phyloP scores from a whole-genome alignment of 2,797 vertebrate genomes.

The Sebastiscus albofasciatus region DNA sequence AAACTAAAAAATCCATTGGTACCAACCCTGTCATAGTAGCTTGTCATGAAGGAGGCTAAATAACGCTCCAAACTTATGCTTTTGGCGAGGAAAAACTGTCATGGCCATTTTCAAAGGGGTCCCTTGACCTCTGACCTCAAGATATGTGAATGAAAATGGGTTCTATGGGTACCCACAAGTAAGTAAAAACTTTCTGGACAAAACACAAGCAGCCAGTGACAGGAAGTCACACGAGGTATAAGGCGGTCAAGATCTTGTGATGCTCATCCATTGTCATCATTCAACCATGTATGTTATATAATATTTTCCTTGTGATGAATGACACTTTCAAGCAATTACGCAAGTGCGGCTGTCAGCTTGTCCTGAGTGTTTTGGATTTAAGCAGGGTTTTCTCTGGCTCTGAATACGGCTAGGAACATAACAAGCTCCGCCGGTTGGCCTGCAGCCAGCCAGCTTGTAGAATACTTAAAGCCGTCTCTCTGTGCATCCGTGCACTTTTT shows the following conservation, averaged over 20 bases:
- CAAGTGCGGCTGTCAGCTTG: constrained; percentile 1
- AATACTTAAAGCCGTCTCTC: constrained; percentile 33
- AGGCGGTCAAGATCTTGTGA: not conserved
- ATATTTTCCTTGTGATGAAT: constrained; percentile 17
- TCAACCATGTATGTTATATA: not conserved
- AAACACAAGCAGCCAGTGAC: not conserved
- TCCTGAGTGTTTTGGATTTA: constrained; percentile 18
- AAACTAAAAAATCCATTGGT: too few relatives aligned
- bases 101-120: too few relatives aligned
- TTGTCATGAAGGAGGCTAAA: too few relatives aligned
- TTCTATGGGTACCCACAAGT: too few relatives aligned
- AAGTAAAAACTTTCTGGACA: too few relatives aligned
- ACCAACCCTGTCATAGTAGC: too few relatives aligned
- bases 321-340: constrained; percentile 7
- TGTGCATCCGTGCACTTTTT: constrained; percentile 4
- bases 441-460: constrained; percentile 18
- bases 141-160: too few relatives aligned
- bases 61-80: accelerated
- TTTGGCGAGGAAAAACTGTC: too few relatives aligned
- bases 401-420: not conserved
- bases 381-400: constrained; percentile 1
- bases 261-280: not conserved
- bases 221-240: not conserved
- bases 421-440: not conserved
- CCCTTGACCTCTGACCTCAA: too few relatives aligned